Conservation (phyloP, 2,113 vertebrate genomes). For the western clawed frog (Xenopus tropicalis) region DNA sequence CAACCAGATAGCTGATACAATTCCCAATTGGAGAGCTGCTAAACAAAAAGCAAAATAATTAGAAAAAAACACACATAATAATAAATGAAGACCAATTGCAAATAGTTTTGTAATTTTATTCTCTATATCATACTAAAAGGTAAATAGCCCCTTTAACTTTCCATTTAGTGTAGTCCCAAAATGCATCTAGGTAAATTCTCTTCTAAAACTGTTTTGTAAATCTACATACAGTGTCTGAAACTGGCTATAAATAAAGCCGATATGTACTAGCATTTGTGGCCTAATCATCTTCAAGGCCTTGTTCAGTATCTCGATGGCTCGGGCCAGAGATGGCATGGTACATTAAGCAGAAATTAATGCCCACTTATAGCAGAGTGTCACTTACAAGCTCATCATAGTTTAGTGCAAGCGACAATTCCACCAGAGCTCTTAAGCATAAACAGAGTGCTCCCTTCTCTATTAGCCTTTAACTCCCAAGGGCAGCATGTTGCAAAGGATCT, state of each 20-base stretch:
- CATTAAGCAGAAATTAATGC: slow-evolving; percentile 43
- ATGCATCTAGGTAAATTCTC: not conserved
- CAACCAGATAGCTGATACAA: too few relatives aligned
- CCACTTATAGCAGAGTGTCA: slow-evolving; percentile 40
- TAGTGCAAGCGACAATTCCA: slow-evolving; percentile 22
- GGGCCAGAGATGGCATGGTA: slow-evolving; percentile 27
- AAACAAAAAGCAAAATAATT: too few relatives aligned
- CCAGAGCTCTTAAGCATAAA: slow-evolving; percentile 11
- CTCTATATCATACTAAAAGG: too few relatives aligned
- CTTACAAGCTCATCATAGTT: slow-evolving; percentile 33
- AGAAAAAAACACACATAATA: too few relatives aligned
- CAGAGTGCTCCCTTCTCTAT: slow-evolving; percentile 23
- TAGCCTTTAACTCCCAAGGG: slow-evolving; percentile 25
- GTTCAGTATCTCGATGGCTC: not conserved
- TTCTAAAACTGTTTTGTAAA: slow-evolving; percentile 1
- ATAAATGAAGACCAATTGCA: too few relatives aligned
- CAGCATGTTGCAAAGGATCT: not conserved
- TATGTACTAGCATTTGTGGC: slow-evolving; percentile 6
- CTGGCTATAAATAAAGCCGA: slow-evolving; percentile 35
- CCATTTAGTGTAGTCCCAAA: not conserved
- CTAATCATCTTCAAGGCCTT: slow-evolving; percentile 31
- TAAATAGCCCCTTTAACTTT: too few relatives aligned
- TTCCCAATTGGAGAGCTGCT: too few relatives aligned
- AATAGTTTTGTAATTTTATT: too few relatives aligned
- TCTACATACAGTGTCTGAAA: slow-evolving; percentile 21